Evolutionary conservation across 2,113 vertebrate genomes (phyloP).

Genomic region (Prochilodus magdalenae): DNA sequence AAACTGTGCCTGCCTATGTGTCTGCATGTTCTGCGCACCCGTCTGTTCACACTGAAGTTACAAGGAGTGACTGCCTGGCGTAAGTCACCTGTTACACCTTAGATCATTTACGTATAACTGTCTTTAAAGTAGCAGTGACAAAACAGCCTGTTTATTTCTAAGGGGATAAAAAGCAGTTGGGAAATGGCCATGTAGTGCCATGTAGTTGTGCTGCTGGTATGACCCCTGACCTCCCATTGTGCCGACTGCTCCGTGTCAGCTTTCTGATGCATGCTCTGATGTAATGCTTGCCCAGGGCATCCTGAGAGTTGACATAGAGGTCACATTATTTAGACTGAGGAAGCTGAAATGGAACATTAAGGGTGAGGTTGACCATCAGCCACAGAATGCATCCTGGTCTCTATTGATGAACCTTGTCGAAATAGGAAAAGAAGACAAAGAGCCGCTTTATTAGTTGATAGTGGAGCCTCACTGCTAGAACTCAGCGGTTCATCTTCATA

Average conservation of each 20-base stretch:
- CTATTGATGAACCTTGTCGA: not conserved
- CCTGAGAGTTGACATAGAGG: conserved; percentile 35
- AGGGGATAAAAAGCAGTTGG: no score
- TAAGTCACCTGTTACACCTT: no score
- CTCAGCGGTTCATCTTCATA: not conserved
- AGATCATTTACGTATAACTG: no score
- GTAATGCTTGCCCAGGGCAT: conserved; percentile 32
- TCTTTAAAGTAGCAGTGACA: no score
- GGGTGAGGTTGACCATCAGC: not conserved
- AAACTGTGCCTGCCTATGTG: no score
- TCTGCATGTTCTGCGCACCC: no score
- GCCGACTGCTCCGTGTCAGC: not conserved
- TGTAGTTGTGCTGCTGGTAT: not conserved
- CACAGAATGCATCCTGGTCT: not conserved
- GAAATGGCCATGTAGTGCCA: not conserved
- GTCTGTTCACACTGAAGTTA: no score
- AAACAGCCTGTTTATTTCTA: not conserved
- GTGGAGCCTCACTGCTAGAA: not conserved
- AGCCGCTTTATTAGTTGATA: not conserved
- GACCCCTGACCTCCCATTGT: conserved; percentile 30
- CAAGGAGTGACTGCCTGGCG: no score
- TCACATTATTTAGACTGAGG: conserved; percentile 16
- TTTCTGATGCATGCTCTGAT: conserved; percentile 10
- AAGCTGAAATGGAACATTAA: not conserved
- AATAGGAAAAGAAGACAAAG: not conserved